These are phyloP conservation scores for Phytoseiulus persimilis DNA, from an alignment of 2,888 invertebrate genomes.

Conservation along the genomic window DNA sequence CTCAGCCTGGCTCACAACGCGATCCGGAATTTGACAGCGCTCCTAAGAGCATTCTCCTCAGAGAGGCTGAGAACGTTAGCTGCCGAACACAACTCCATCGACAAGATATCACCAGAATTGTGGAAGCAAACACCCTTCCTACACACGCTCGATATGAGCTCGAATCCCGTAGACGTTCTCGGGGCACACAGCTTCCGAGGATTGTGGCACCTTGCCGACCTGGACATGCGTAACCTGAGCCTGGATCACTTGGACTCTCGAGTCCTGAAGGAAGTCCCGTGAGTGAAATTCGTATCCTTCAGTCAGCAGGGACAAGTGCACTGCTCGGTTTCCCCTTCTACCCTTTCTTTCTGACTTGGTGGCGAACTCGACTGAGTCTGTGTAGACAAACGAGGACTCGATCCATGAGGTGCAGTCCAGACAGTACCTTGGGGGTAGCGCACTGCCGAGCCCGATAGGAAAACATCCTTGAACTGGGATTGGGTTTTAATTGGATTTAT, in stretches of 20 bases:
- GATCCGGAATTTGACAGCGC: slow-evolving; percentile 42
- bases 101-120: slow-evolving; percentile 64
- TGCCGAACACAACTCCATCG: slow-evolving; percentile 67
- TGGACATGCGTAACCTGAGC: slow-evolving; percentile 53
- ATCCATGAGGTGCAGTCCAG: too few species aligned
- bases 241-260: slow-evolving; percentile 44
- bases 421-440: too few species aligned
- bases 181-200: slow-evolving; percentile 52
- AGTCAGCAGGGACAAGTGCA: too few species aligned
- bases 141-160: slow-evolving; percentile 67
- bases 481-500: too few species aligned
- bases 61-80: slow-evolving; percentile 61
- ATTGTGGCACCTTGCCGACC: slow-evolving; percentile 64
- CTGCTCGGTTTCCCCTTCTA: too few species aligned
- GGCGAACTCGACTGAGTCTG: too few species aligned
- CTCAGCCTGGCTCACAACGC: slow-evolving; percentile 42
- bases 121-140: slow-evolving; percentile 65
- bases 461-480: too few species aligned
- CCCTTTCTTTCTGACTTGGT: too few species aligned
- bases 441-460: too few species aligned
- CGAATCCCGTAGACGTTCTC: slow-evolving; percentile 63
- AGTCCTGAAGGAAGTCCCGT: background rate
- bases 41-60: slow-evolving; percentile 45
- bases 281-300: background rate
- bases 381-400: too few species aligned